Base-by-base conservation (phyloP, 2,888 invertebrate species). In the Brenthis daphne region DNA sequence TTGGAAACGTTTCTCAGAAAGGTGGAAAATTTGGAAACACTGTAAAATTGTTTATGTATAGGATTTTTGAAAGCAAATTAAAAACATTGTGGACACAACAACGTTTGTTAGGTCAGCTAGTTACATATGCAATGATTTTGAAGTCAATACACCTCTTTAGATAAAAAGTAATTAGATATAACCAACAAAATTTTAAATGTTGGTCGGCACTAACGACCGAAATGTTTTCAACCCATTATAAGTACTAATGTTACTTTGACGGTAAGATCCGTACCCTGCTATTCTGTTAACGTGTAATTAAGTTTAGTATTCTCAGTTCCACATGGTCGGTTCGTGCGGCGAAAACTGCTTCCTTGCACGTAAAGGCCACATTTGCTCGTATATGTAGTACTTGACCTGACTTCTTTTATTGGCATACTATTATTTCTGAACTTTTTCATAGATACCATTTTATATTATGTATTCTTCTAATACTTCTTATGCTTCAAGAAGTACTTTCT, bases 271-370 rank as follows among this genome's bases (percentile, higher is more conserved):
- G 64, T 72, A 64, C 57, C 56, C 65, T 73, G 67, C 37, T 43
- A 43, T 63, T 74, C 73, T 66, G 72, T 73, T 71, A 74, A 75
- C 71, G 72, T 71, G 69, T 70, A 74, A 75, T 75, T 76, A 74
- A 67, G 73, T 73, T 74, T 67, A 73, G 73, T 74, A 74, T 76
- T 74, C 74, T 72, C 61, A 68, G 70, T 74, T 75, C 74, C 70
- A 73, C 69, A 74, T 76, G 77, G 77, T 75, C 78, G 75, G 75
- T 79, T 74, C 76, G 70, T 73, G 74, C 74, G 72, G 73, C 73
- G 71, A 69, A 79, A 78, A 79, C 76, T 77, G 76, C 78, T 75
- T 73, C 64, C 72, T 66, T 69, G 74, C 79, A 80, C 79, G 79
- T 73, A 73, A 80, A 70, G 73, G 69, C 69, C 76, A 68, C 78